phyloP scores from a whole-genome alignment of 2,888 invertebrate genomes.

The Ischnura elegans region DNA sequence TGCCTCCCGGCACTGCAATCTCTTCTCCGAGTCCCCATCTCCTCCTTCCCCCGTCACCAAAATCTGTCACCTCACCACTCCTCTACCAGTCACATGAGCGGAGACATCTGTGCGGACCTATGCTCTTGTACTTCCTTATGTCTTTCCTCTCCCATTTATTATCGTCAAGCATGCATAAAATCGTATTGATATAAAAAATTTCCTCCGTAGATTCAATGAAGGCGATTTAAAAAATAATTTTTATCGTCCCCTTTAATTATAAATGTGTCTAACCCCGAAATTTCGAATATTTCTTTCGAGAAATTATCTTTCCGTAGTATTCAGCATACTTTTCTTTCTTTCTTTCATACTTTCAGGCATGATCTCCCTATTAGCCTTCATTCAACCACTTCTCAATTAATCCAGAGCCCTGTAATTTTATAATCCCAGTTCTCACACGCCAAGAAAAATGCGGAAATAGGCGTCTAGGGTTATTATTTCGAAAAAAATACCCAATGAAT shows the following conservation, averaged over 20 bases:
- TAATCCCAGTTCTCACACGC: not conserved
- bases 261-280: too few relatives aligned
- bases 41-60: not conserved
- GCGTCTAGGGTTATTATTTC: too few relatives aligned
- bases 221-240: not conserved
- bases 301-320: not conserved
- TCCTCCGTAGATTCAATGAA: not conserved
- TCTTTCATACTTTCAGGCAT: too few relatives aligned
- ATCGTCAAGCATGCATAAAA: not conserved
- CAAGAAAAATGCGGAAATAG: not conserved
- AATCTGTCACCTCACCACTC: not conserved
- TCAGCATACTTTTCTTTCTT: not conserved
- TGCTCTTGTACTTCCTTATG: not conserved
- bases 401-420: not conserved
- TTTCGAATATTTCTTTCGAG: not conserved
- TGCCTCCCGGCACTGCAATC: not conserved
- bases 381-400: not conserved
- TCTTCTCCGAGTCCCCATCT: not conserved
- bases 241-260: not conserved
- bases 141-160: not conserved
- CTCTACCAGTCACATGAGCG: not conserved
- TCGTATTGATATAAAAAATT: not conserved
- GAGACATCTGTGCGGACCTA: not conserved
- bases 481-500: too few relatives aligned
- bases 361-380: too few relatives aligned